These are phyloP conservation scores for Excalfactoria chinensis DNA, from an alignment of 2,113 vertebrate species.

Conservation along the genomic window DNA sequence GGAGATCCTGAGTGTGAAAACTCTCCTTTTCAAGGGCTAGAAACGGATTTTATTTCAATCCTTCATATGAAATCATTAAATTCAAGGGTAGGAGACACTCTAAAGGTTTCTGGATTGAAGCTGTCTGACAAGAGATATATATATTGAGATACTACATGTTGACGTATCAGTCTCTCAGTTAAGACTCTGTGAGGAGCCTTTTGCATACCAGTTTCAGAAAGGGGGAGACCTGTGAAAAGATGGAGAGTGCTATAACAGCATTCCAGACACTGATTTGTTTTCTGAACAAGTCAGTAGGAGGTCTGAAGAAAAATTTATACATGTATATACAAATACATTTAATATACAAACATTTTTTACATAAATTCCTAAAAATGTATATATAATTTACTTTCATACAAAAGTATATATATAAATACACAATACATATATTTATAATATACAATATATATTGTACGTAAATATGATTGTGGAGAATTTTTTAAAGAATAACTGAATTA, in stretches of 20 bases:
- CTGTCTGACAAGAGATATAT: background rate
- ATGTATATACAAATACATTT: background rate
- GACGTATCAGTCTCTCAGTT: background rate
- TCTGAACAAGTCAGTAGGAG: background rate
- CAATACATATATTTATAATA: no score
- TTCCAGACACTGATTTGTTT: background rate
- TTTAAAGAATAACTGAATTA: background rate
- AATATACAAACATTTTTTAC: background rate
- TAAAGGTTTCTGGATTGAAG: background rate
- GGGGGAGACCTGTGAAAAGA: background rate
- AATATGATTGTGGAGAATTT: background rate
- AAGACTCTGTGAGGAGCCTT: background rate
- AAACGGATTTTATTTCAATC: background rate
- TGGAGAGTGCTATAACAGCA: background rate
- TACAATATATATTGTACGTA: background rate
- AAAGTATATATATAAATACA: no score
- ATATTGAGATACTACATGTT: background rate
- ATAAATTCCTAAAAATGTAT: background rate
- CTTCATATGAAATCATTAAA: background rate
- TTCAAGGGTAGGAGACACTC: background rate
- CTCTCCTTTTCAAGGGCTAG: background rate
- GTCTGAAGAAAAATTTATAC: background rate
- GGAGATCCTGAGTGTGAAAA: background rate
- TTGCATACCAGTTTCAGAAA: background rate
- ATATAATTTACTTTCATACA: background rate